Conservation (phyloP, 2,888 invertebrate genomes). For the Yponomeuta plumbellus region DNA sequence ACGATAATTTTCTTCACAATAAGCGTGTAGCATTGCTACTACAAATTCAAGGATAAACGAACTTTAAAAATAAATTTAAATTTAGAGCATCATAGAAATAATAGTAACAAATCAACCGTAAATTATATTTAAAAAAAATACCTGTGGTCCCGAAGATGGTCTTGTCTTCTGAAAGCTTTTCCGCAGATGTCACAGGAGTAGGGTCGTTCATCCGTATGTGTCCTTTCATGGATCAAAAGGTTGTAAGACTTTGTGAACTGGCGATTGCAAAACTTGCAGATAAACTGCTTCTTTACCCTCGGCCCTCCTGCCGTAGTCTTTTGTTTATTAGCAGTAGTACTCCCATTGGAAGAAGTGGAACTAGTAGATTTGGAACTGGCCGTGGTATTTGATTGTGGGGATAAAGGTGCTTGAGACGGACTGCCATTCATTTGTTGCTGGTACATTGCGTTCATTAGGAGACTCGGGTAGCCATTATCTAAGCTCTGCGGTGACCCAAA, state of each 20-base stretch:
- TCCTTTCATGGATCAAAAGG: constrained; percentile 96
- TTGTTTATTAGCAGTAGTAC: constrained; percentile 66
- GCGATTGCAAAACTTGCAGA: constrained; percentile 97
- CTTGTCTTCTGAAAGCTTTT: constrained; percentile 98
- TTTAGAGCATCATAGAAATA: too few species aligned
- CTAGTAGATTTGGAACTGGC: constrained; percentile 62
- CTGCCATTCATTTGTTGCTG: constrained; percentile 74
- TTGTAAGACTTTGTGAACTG: constrained; percentile 99
- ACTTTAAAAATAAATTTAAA: too few species aligned
- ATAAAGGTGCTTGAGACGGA: constrained; percentile 62
- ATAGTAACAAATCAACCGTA: too few species aligned
- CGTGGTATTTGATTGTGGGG: constrained; percentile 59
- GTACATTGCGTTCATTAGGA: constrained; percentile 82
- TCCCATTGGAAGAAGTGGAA: constrained; percentile 61
- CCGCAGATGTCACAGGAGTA: constrained; percentile 99
- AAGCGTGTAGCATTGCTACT: too few species aligned
- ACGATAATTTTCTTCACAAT: too few species aligned
- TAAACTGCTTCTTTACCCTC: constrained; percentile 97
- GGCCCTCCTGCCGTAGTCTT: constrained; percentile 78
- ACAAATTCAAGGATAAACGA: too few species aligned
- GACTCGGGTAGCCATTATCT: constrained; percentile 82
- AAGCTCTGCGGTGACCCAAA: constrained; percentile 73
- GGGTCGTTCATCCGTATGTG: constrained; percentile 97
- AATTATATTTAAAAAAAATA: constrained; percentile 47
- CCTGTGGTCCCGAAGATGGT: constrained; percentile 96